Conservation (phyloP, 2,113 vertebrate species). For the Stigmatopora nigra region DNA sequence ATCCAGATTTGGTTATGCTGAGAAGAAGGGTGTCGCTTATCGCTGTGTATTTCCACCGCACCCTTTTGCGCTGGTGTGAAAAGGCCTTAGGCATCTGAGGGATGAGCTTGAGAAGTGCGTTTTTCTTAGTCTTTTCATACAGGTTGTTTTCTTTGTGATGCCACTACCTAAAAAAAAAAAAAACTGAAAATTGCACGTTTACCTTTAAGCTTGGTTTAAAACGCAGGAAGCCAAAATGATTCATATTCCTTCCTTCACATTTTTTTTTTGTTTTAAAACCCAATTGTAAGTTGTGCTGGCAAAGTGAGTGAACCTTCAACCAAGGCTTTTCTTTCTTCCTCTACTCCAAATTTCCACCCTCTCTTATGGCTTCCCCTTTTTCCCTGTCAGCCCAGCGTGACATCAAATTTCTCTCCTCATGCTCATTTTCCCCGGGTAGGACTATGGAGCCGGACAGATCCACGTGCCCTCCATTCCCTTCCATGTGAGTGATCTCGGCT, state of each 20-base stretch:
- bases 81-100: no score
- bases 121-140: no score
- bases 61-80: no score
- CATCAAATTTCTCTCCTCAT: slow-evolving; percentile 26
- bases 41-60: no score
- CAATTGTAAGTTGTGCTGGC: slow-evolving; percentile 9
- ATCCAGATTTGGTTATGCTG: no score
- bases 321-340: slow-evolving; percentile 33
- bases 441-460: slow-evolving; percentile 28
- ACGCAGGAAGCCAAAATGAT: background rate
- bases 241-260: background rate
- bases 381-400: slow-evolving; percentile 40
- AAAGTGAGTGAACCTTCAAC: slow-evolving; percentile 59
- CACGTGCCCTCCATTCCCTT: slow-evolving; percentile 25
- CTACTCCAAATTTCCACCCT: slow-evolving; percentile 35
- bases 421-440: slow-evolving; percentile 25
- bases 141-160: no score
- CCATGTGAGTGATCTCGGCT: slow-evolving; percentile 19
- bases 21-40: no score
- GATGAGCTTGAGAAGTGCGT: no score
- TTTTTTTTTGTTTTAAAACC: no score
- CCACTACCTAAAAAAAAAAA: no score
- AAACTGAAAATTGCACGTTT: no score
- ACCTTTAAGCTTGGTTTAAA: background rate
- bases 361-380: slow-evolving; percentile 28